A percentile compares a stretch with the other conserved stretches of the same genome.
phyloP scores from a whole-genome alignment of 2,888 invertebrate genomes.

The Hyppa rectilinea region DNA sequence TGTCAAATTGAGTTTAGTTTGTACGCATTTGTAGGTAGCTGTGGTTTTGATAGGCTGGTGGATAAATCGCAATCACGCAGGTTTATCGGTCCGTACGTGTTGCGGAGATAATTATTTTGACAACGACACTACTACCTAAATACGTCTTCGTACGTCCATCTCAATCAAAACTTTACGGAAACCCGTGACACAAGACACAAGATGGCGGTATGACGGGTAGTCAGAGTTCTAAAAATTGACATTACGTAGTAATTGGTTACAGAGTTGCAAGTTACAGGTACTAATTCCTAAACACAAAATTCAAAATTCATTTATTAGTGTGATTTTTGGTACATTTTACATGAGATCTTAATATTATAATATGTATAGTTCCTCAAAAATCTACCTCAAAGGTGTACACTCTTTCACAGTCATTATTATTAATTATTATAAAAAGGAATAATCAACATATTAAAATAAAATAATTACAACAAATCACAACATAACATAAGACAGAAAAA shows the following conservation, averaged over 20 bases:
- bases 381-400: no score
- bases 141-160: background rate
- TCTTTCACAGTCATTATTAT: no score
- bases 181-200: background rate
- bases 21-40: background rate
- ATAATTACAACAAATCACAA: no score
- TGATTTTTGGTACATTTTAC: no score
- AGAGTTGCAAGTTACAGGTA: background rate
- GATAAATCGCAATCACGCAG: background rate
- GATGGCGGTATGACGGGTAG: no score
- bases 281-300: background rate
- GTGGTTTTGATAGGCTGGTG: background rate
- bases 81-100: background rate
- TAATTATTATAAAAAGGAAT: no score
- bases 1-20: conserved; percentile 30
- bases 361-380: no score
- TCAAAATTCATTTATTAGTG: no score
- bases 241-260: background rate
- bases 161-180: background rate
- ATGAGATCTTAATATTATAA: no score
- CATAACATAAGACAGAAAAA: no score
- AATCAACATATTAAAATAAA: no score
- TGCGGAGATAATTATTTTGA: background rate
- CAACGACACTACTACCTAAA: background rate
- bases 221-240: background rate